These are phyloP conservation scores for Sylvilagus bachmani DNA, from an alignment of 2,113 vertebrate species.

Conservation along the genomic window DNA sequence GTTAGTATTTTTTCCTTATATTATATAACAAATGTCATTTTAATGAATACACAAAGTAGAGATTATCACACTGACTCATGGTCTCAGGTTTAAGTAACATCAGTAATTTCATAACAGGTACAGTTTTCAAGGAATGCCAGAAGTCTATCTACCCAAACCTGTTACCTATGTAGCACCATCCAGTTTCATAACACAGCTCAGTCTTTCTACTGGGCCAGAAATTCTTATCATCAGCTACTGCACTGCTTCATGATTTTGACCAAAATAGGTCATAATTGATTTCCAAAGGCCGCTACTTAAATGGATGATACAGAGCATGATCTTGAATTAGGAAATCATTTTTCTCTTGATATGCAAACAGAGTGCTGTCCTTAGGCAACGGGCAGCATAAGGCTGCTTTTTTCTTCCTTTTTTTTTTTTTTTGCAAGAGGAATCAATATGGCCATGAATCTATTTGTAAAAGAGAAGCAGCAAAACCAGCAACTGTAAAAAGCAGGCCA, in stretches of 20 bases:
- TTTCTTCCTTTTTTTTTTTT: not conserved
- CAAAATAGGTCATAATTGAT: not conserved
- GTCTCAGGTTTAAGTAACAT: not conserved
- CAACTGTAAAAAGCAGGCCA: not conserved
- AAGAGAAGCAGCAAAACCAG: not conserved
- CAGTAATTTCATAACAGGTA: conserved; percentile 11
- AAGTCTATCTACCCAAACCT: not conserved
- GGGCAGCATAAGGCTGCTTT: not conserved
- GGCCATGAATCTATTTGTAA: not conserved
- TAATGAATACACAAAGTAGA: not conserved
- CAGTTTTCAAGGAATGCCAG: not conserved
- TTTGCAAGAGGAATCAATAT: not conserved
- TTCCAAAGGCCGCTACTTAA: conserved; percentile 19
- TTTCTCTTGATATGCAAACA: conserved; percentile 29
- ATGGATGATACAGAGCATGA: not conserved
- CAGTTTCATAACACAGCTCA: not conserved
- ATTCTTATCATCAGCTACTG: not conserved
- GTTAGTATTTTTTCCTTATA: not conserved
- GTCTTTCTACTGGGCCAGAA: not conserved
- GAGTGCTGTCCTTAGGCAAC: not conserved
- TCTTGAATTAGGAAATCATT: not conserved
- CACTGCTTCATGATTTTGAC: not conserved
- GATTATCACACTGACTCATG: not conserved
- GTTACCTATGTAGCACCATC: not conserved
- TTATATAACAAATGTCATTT: conserved; percentile 50